Percentiles rank a stretch among this genome's conserved stretches.
These are phyloP conservation scores for Turritopsis dohrnii DNA, from an alignment of 30 jellyfish, hydroid and myxozoan genomes.

Conservation along the genomic window DNA sequence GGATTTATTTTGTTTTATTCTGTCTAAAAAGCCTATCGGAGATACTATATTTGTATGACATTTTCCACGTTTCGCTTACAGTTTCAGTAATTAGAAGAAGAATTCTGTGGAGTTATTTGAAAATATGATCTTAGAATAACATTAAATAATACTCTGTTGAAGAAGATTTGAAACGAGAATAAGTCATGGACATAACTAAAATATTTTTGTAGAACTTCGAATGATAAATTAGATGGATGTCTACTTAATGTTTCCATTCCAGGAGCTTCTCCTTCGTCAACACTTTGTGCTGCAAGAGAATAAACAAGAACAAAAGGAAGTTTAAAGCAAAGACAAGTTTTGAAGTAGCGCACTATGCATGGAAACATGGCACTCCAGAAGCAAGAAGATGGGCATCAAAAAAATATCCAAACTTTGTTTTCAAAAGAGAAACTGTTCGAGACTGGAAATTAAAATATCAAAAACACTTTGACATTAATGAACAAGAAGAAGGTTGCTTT, in stretches of 20 bases:
- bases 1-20: too few relatives aligned
- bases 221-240: conserved; percentile 42
- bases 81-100: too few relatives aligned
- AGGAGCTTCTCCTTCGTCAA: conserved; percentile 29
- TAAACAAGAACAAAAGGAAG: background rate
- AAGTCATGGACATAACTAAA: too few relatives aligned
- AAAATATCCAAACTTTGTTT: conserved; percentile 5
- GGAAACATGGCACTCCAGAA: conserved; percentile 25
- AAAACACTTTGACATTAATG: conserved; percentile 25
- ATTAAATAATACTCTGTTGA: too few relatives aligned
- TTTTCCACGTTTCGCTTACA: too few relatives aligned
- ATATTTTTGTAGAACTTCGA: conserved; percentile 3
- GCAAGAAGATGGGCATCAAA: too few relatives aligned
- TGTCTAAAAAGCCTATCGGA: too few relatives aligned
- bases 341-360: background rate
- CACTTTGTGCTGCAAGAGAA: conserved; percentile 20
- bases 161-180: too few relatives aligned
- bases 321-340: background rate
- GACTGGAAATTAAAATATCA: conserved; percentile 15
- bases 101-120: too few relatives aligned
- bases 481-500: conserved; percentile 4
- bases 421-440: background rate
- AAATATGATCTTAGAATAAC: too few relatives aligned
- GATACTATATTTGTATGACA: too few relatives aligned
- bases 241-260: conserved; percentile 34